Conservation (phyloP, 53 echinoderm and acorn worm species). For the Arbacia lixula region DNA sequence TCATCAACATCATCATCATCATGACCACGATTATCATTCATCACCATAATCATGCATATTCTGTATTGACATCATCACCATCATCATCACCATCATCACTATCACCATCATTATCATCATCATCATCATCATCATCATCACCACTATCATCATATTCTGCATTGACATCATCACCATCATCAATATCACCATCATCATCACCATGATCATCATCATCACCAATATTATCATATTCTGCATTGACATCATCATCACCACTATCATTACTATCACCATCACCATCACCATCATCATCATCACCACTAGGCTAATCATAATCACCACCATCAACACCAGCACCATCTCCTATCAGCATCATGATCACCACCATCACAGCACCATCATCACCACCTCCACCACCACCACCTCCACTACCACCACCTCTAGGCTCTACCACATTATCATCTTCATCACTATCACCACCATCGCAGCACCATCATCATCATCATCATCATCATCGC, state of each 20-base stretch:
- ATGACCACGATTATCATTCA: not conserved
- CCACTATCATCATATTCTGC: not conserved
- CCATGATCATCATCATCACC: slow-evolving; percentile 13
- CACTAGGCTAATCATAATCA: not conserved
- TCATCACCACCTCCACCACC: not conserved
- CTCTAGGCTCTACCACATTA: not conserved
- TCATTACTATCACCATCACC: not conserved
- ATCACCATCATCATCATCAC: not conserved
- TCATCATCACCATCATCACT: not conserved
- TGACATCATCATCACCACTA: not conserved
- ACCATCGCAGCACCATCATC: not conserved
- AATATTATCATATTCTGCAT: not conserved
- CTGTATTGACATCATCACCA: not conserved
- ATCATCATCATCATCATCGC: slow-evolving; percentile 9
- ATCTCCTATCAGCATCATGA: not conserved
- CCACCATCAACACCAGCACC: not conserved
- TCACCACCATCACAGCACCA: not conserved
- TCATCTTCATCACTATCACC: not conserved
- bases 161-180: not conserved
- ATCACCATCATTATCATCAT: not conserved
- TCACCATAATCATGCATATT: not conserved
- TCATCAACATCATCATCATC: not conserved
- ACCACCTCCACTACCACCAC: not conserved
- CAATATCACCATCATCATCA: not conserved
- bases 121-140: not conserved